Evolutionary conservation across 92 coral and sea anemone genomes (phyloP).

Genomic region (Pocillopora grandis): DNA sequence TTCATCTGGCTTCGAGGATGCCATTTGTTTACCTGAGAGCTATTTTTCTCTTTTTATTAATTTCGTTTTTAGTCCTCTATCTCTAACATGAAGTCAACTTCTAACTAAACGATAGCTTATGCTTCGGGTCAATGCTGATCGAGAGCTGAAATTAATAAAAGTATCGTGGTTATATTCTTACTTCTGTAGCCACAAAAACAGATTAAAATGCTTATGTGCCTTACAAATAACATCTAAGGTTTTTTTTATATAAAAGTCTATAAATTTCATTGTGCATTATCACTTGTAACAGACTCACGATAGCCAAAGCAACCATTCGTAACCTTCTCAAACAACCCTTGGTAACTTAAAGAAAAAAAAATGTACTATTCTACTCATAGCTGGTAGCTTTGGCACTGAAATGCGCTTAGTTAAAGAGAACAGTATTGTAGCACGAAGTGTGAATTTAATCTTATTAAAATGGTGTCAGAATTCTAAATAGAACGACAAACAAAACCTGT

Average conservation of each 20-base stretch:
- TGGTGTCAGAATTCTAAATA: slow-evolving; percentile 2
- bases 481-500: not conserved
- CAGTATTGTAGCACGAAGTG: not conserved
- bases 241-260: too few species aligned
- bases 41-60: slow-evolving; percentile 15
- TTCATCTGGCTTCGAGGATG: slow-evolving; percentile 11
- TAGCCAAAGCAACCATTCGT: too few species aligned
- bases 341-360: not conserved
- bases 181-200: too few species aligned
- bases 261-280: too few species aligned
- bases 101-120: not conserved
- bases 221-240: too few species aligned
- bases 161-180: too few species aligned
- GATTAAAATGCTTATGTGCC: too few species aligned
- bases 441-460: not conserved
- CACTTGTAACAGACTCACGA: too few species aligned
- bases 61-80: slow-evolving; percentile 21
- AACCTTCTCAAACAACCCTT: too few species aligned
- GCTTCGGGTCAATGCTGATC: too few species aligned
- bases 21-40: slow-evolving; percentile 4
- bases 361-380: not conserved
- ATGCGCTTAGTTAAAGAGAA: not conserved
- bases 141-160: too few species aligned
- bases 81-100: slow-evolving; percentile 1
- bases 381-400: too few species aligned